Evolutionary conservation across 2,797 vertebrate genomes (phyloP), one percentile per base, ranked within the genome.

Genomic region (Galagoides demidoff): DNA sequence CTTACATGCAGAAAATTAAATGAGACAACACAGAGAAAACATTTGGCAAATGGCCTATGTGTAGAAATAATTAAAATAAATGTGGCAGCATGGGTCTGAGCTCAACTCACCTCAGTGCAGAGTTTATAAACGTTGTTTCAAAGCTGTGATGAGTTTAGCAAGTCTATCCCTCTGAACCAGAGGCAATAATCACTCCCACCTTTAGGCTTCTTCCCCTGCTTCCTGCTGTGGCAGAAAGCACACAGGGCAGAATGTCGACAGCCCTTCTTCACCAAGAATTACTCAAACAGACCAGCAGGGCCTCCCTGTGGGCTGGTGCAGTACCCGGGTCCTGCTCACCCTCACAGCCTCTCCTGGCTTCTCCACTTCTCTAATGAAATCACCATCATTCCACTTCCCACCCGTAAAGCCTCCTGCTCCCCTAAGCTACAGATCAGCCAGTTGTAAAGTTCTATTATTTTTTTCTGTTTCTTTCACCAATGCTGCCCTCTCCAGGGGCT

Each of bases 231-330:
- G 13, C 1, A 34, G 22, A 74, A 31, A 90, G 13, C 9, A 23
- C 13, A 13, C 1, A 0, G 13, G 29, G 45, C 4, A 39, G 39
- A 37, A 43, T 27, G 16, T 29, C 66, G 43, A 29, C 11, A 31
- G 0, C 11, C 27, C 2, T 39, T 84, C 61, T 25, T 74, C 71
- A 61, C 10, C 19, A 25, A 17, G 71, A 66, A 83, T 3, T 4
- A 57, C 39, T 27, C 34, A 17, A 49, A 37, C 4, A 22, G 19
- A 10, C 49, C 23, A 5, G 8, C 27, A 34, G 29, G 1, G 9
- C 4, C 31, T 63, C 22, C 37, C 10, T 29, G 3, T 8, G 49
- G 73, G 34, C 29, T 7, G 0, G 1, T 3, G 5, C 37, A 34
- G 16, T 16, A 57, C 63, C 31, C 0, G 27, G 66, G 23, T 31